Base-by-base conservation (phyloP, 2,113 vertebrate species). In the Tachysurus fulvidraco region DNA sequence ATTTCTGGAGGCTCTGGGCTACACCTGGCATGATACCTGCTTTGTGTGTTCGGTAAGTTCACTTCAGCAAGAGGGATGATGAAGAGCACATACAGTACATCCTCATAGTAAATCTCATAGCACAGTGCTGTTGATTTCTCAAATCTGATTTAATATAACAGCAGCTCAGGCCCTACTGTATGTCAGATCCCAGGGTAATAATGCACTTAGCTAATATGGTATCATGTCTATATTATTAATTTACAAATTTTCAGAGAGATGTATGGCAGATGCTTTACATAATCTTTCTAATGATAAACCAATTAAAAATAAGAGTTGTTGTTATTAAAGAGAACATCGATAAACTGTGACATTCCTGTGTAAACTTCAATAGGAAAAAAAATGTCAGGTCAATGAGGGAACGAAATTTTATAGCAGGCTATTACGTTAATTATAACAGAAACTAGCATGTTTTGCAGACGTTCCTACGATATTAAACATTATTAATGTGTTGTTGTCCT, bases 1-100 rank as follows among this genome's bases (percentile, higher is more conserved):
- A 90, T 99, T 99, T 90, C 94, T 99, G 90, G 97, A 99, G 89
- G 98, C 97, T 30, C 90, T 99, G 79, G 97, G 98, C 52, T 95
- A 93, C 90, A 99, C 96, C 91, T 99, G 98, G 98, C 98, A 99
- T 5, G 98, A 99, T 91, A 99, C 97, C 88, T 99, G 98, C 93
- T 99, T 99, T 85, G 98, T 99, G 14, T 99, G 98, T 86, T 94
- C 96, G 0, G 98, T 99, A 95, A 8, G 94, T 93, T 57, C 60
- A 93, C 94, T 7, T 4, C 2, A 50, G 7, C 23, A 46, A 64
- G 36, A 50, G 28, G n/a, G 55, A 62, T 17, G 23, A 52, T n/a
- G 5, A 6, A n/a, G 23, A n/a, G 19, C 46, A 52, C 46, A 76
- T 44, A 44, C 36, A 5, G 50, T 44, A 23, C 36, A 5, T 19